Evolutionary conservation across 2,888 invertebrate species (phyloP).

Genomic region (Sepioteuthis lessoniana): DNA sequence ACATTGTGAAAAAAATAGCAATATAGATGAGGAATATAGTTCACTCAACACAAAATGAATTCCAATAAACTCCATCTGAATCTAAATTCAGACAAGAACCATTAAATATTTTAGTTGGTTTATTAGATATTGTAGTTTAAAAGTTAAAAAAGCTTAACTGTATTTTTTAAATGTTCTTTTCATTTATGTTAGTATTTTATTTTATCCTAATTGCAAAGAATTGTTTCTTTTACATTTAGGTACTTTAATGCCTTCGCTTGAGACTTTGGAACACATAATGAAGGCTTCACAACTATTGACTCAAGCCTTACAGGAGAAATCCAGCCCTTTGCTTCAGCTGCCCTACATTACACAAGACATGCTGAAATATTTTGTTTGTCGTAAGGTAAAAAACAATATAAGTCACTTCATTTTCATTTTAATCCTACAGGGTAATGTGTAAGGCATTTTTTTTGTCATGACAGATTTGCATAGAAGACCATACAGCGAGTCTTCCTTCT

Average conservation of each 20-base stretch:
- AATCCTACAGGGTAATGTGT: not conserved
- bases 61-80: too few relatives aligned
- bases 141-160: too few relatives aligned
- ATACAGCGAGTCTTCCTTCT: too few relatives aligned
- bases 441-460: too few relatives aligned
- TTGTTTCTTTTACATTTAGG: conserved; percentile 53
- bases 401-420: not conserved
- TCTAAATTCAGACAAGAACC: too few relatives aligned
- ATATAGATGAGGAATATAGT: too few relatives aligned
- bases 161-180: not conserved
- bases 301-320: conserved; percentile 96
- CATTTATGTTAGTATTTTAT: not conserved
- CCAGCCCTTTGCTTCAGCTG: conserved; percentile 93
- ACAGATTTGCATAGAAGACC: too few relatives aligned
- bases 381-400: conserved; percentile 80
- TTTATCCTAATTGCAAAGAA: not conserved
- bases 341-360: conserved; percentile 94
- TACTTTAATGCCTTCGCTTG: conserved; percentile 79
- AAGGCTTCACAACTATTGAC: conserved; percentile 96
- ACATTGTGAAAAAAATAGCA: too few relatives aligned
- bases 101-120: too few relatives aligned
- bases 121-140: too few relatives aligned
- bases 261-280: conserved; percentile 98
- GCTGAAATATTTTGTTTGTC: conserved; percentile 75
- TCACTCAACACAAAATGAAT: too few relatives aligned